Evolutionary conservation across 2,797 vertebrate species (phyloP).

Genomic region (Nannoperca obscura): DNA sequence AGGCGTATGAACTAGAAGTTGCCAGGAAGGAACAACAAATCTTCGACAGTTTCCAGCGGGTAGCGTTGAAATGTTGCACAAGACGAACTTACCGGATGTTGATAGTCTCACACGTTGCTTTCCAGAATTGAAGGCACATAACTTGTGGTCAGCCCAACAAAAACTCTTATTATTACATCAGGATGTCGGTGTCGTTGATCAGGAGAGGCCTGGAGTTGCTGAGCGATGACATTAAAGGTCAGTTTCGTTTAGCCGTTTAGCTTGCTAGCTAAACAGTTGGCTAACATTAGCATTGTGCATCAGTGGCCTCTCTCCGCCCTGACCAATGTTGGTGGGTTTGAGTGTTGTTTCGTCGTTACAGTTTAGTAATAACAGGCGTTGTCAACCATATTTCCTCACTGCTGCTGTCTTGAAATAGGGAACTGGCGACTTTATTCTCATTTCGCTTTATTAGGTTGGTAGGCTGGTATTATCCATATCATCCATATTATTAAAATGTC

Average conservation of each 20-base stretch:
- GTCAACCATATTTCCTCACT: too few species aligned
- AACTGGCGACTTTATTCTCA: not conserved
- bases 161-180: not conserved
- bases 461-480: too few species aligned
- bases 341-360: not conserved
- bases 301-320: rapidly evolving
- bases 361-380: not conserved
- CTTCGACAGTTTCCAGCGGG: conserved; percentile 7
- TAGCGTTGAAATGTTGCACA: conserved; percentile 22
- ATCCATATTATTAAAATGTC: too few species aligned
- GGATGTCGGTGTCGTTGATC: conserved; percentile 83
- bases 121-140: rapidly evolving
- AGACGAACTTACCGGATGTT: conserved; percentile 45
- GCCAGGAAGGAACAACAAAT: conserved; percentile 25
- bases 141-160: rapidly evolving
- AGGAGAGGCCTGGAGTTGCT: conserved; percentile 84
- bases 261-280: not conserved
- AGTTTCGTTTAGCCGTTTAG: not conserved
- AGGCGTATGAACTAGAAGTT: not conserved
- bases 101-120: conserved; percentile 33
- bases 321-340: rapidly evolving
- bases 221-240: conserved; percentile 78
- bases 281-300: not conserved
- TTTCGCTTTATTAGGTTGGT: not conserved
- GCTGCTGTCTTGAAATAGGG: not conserved